Conservation (phyloP, 2,797 vertebrate genomes). For the Poeciliopsis gracilis region DNA sequence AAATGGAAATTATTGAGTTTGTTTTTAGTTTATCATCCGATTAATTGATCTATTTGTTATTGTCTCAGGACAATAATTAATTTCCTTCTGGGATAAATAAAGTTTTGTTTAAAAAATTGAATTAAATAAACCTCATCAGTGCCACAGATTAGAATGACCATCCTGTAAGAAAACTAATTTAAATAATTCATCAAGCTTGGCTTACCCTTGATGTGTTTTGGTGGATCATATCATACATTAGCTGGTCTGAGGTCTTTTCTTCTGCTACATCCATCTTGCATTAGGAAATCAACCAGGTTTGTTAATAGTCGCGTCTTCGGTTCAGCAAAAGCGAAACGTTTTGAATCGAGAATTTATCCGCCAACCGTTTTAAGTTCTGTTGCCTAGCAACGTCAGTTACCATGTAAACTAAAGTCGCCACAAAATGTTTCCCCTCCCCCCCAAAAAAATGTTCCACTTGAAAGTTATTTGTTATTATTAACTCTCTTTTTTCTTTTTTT, state of each 20-base stretch:
- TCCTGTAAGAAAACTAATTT: background rate
- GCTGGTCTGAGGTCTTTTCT: background rate
- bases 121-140: background rate
- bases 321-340: background rate
- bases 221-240: background rate
- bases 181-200: background rate
- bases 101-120: background rate
- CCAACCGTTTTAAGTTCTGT: conserved; percentile 15
- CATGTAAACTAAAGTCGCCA: background rate
- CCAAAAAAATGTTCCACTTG: background rate
- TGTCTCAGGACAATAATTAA: no score
- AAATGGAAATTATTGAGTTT: no score
- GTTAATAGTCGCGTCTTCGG: background rate
- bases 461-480: background rate
- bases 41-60: no score
- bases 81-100: background rate
- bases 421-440: background rate
- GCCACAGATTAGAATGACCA: background rate
- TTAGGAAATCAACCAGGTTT: background rate
- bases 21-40: no score
- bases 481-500: background rate
- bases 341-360: background rate
- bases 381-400: conserved; percentile 44
- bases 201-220: conserved; percentile 55
- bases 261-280: conserved; percentile 6